These are phyloP conservation scores for Lathamus discolor DNA, from an alignment of 2,113 vertebrate species.

Conservation along the genomic window DNA sequence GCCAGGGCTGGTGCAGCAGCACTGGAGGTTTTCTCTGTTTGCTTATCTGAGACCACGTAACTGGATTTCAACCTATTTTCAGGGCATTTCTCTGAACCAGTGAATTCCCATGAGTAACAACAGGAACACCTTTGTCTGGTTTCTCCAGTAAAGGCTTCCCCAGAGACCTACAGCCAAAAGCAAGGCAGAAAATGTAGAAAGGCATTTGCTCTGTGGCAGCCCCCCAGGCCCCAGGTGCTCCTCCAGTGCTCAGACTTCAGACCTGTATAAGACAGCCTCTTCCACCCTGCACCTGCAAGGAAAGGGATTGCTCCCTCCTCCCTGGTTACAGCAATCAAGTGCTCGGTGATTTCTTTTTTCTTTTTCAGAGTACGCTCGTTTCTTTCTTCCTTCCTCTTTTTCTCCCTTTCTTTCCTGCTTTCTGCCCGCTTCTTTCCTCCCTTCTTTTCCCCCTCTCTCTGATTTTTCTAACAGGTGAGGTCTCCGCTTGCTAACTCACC, in stretches of 20 bases:
- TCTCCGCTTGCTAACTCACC: constrained; percentile 13
- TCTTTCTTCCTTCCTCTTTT: neutral
- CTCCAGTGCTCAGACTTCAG: neutral
- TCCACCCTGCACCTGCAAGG: neutral
- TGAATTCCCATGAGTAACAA: neutral
- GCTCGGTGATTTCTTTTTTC: neutral
- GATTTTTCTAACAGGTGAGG: constrained; percentile 12
- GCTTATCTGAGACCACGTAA: neutral
- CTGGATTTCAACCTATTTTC: constrained; percentile 25
- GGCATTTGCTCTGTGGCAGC: fast-evolving
- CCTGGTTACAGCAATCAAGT: neutral
- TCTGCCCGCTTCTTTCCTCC: neutral
- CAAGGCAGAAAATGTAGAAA: neutral
- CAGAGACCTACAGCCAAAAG: neutral
- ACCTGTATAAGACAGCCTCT: neutral
- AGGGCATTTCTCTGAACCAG: constrained; percentile 17
- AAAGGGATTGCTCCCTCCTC: neutral
- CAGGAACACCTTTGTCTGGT: constrained; percentile 5
- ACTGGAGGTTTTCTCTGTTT: neutral
- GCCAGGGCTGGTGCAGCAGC: neutral
- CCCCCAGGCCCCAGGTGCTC: too few relatives aligned
- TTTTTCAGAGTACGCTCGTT: neutral
- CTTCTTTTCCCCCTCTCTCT: neutral
- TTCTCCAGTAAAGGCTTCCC: neutral
- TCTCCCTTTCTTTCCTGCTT: neutral